Base-by-base conservation (phyloP, 2,888 invertebrate species). In the Halictus quadricinctus region DNA sequence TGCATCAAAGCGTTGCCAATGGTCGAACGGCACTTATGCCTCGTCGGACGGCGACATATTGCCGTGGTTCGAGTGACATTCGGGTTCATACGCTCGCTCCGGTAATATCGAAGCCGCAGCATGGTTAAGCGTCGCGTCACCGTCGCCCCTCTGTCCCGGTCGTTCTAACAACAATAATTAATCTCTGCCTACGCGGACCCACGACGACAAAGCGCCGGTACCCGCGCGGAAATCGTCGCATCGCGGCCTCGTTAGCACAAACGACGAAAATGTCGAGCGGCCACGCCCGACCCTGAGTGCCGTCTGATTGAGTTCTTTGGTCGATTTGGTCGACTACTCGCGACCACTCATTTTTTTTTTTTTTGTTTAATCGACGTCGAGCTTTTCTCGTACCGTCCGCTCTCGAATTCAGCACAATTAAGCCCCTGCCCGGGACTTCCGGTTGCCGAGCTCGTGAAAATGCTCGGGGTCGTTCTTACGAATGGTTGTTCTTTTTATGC, bases 1-100 rank as follows among this genome's bases (percentile, higher is more conserved):
- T 89, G 89, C 88, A 21, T 82, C 88, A 81, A 75, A 72, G 88
- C 87, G 73, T 78, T 82, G 75, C 73, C 64, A 50, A 79, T 64
- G 41, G 48, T 69, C 81, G 60, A 66, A 72, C 66, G 36, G 79
- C 78, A 77, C 87, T 84, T 84, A 86, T 73, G 81, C 69, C 73
- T 66, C 74, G 79, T 15, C 76, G 72, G 54, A 25, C 83, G 66
- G 77, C 79, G 76, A 82, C 80, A 76, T 84, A 81, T 86, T 72
- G 50, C 81, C 70, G 85, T 76, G 76, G 76, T 64, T 75, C 84
- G 50, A 73, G 48, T 54, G 85, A 80, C 79, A 81, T 80, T 88
- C 81, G 81, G 79, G 83, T 73, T 73, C 80, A 82, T 89, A 84
- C 83, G 83, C 78, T 79, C 64, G 81, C 10, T 12, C 54, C 41